Base-by-base conservation (phyloP, 2,888 invertebrate species). In the Ennomos erosarius region DNA sequence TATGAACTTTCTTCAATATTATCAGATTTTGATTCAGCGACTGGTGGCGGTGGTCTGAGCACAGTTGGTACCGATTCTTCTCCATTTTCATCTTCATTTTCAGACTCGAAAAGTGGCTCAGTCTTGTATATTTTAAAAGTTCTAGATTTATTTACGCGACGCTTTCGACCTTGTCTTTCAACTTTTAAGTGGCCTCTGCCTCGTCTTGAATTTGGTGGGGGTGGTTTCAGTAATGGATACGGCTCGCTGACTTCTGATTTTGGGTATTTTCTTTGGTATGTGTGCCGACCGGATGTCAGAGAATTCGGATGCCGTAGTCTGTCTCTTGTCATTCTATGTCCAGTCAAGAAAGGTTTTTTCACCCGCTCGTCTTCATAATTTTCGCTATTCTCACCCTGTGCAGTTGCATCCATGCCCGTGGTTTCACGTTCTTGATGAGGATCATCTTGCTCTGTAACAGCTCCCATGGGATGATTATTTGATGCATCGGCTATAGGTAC, bases 401-500 rank as follows among this genome's bases (percentile, higher is more conserved):
- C 85, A 35, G 79, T 81, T 26, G 82, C 64, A 47, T 88, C 90
- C 16, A 78, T 60, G 5, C 73, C 79, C 33, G 75, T 70, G 55
- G 66, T 76, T 65, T 87, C 90, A 26, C 78, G 75, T 42, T 77
- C 84, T 67, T 78, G 81, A 43, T 74, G 71, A 39, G 76, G 61
- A 44, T 85, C 88, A 52, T 86, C 89, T 78, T 89, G 85, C 67
- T 93, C 93, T 51, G 91, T 81, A 0, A 93, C 92, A 34, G 93
- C 90, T 26, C 93, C 93, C 56, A 93, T 92, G 1, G 90, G 90
- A 67, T 92, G 90, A 45, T 74, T 88, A 62, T 75, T 88, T 1
- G 90, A 87, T 33, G 88, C 79, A 44, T 88, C 91, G 47, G 89
- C 86, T 55, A 91, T 88, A 0, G 90, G 91, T 64, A 90, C 71